Conservation (phyloP, 2,888 invertebrate species). For the Stenodema calcarata region DNA sequence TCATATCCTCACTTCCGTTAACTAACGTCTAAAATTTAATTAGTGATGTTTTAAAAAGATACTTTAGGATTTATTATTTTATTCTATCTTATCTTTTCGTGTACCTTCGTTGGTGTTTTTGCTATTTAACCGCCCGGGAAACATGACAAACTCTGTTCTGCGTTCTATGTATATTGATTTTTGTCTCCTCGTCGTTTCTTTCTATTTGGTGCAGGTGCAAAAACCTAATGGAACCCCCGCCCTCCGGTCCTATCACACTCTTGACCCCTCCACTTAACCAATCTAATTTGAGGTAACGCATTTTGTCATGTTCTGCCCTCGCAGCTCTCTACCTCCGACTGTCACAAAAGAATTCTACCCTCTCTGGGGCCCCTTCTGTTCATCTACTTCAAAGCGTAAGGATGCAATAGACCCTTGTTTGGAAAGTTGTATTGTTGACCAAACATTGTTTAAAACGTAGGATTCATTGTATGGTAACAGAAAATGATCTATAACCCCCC, state of each 20-base stretch:
- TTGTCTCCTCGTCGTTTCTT: neutral
- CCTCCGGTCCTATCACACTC: slow-evolving; percentile 1
- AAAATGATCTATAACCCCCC: no score
- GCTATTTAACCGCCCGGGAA: no score
- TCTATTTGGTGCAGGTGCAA: slow-evolving; percentile 15
- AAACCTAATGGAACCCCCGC: slow-evolving; percentile 12
- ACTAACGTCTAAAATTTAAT: no score
- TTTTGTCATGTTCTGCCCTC: neutral
- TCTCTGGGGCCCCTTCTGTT: neutral
- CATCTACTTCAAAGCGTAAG: neutral
- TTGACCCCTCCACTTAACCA: slow-evolving; percentile 40
- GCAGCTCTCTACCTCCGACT: neutral
- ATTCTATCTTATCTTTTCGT: no score
- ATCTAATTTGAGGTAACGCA: slow-evolving; percentile 23
- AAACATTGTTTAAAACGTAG: neutral
- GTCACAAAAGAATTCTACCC: neutral
- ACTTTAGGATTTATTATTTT: no score
- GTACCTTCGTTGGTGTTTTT: no score
- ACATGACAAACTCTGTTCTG: neutral
- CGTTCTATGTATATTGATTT: neutral
- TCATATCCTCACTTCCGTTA: no score
- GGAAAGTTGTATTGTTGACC: neutral
- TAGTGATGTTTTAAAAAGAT: no score
- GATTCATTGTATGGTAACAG: no score
- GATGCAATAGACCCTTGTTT: neutral